phyloP scores from a whole-genome alignment of 2,113 vertebrate genomes.

The Phalacrocorax pelagicus region DNA sequence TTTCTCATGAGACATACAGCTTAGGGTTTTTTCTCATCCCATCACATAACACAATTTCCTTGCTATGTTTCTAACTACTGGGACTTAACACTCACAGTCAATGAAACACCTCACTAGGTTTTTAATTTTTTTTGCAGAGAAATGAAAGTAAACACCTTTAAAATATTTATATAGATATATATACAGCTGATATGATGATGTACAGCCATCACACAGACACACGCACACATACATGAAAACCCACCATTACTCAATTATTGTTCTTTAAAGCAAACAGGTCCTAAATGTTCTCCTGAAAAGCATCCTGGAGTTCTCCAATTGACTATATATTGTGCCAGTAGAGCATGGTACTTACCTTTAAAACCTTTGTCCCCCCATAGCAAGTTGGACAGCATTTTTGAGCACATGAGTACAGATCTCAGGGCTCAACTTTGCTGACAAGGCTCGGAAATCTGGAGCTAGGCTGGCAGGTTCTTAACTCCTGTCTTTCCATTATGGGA shows the following conservation, averaged over 20 bases:
- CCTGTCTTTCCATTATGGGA: not conserved
- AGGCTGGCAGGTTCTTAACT: not conserved
- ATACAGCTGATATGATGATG: not conserved
- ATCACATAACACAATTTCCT: not conserved
- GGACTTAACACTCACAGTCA: not conserved
- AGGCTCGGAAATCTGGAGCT: not conserved
- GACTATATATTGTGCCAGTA: no score
- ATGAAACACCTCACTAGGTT: not conserved
- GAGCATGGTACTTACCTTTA: not conserved
- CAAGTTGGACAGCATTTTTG: not conserved
- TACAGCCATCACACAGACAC: not conserved
- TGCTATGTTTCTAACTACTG: not conserved
- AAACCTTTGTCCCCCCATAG: not conserved
- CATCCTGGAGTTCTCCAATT: not conserved
- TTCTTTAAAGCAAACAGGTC: not conserved
- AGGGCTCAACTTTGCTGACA: not conserved
- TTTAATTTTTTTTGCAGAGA: not conserved
- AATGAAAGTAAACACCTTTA: not conserved
- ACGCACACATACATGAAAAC: not conserved
- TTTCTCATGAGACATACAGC: conserved; percentile 11
- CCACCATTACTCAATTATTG: not conserved
- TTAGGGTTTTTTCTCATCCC: conserved; percentile 10
- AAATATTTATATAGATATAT: not conserved
- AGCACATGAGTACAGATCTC: not conserved
- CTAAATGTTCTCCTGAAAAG: not conserved